A percentile compares a stretch with the other conserved stretches of the same genome.
Conservation (phyloP, 2,113 vertebrate genomes). For the Coryphaenoides rupestris region DNA sequence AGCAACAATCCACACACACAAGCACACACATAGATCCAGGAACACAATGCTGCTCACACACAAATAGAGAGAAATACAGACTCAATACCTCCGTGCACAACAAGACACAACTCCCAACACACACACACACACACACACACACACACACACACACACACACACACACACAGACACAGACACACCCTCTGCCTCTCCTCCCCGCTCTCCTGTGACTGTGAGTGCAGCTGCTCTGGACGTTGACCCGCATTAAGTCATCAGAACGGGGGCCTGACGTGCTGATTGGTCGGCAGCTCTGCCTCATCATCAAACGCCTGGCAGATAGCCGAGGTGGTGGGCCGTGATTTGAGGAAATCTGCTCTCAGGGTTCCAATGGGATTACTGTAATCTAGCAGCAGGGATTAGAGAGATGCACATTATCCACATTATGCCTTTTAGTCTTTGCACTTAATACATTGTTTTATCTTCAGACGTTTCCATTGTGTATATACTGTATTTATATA, state of each 20-base stretch:
- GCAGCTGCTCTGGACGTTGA: constrained; percentile 63
- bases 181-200: constrained; percentile 13
- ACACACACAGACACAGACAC: neutral
- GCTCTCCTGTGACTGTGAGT: constrained; percentile 36
- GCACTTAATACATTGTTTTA: no score
- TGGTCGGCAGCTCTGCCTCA: constrained; percentile 38
- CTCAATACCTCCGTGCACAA: no score
- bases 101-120: neutral
- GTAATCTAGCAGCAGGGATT: constrained; percentile 68
- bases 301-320: constrained; percentile 67
- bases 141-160: neutral
- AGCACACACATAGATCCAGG: neutral
- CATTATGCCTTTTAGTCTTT: neutral
- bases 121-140: constrained; percentile 3
- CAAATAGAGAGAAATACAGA: no score
- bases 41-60: no score
- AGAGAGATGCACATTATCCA: constrained; percentile 32
- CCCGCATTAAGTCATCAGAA: constrained; percentile 71
- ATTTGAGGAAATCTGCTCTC: constrained; percentile 69
- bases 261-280: constrained; percentile 60
- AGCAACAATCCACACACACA: neutral
- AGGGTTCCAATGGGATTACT: constrained; percentile 59
- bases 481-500: constrained; percentile 5
- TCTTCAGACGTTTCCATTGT: neutral
- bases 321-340: constrained; percentile 56